A percentile compares a stretch with the other conserved stretches of the same genome.
Evolutionary conservation across 2,113 vertebrate genomes (phyloP).

Genomic region (Hiodon alosoides): DNA sequence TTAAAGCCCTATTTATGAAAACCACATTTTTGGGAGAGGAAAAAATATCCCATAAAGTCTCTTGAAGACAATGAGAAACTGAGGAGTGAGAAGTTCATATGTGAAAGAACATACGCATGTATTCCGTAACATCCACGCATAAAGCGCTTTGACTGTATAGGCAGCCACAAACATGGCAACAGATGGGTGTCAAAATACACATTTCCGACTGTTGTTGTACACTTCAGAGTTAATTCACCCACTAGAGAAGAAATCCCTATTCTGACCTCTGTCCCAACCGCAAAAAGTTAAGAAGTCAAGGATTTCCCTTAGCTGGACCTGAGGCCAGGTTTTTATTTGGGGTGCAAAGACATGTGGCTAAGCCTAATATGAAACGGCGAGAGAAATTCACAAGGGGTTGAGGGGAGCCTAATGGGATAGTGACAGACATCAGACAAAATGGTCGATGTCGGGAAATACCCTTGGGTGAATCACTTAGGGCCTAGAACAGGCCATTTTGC

Average conservation of each 20-base stretch:
- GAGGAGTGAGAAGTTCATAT: too few species aligned
- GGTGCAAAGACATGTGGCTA: constrained; percentile 5
- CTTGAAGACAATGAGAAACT: too few species aligned
- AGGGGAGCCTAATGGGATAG: constrained; percentile 54
- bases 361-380: constrained; percentile 11
- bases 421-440: constrained; percentile 53
- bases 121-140: too few species aligned
- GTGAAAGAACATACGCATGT: too few species aligned
- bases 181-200: too few species aligned
- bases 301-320: constrained; percentile 27
- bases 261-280: constrained; percentile 32
- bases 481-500: constrained; percentile 41
- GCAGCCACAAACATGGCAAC: too few species aligned
- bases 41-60: too few species aligned
- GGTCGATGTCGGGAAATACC: constrained; percentile 32
- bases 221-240: too few species aligned
- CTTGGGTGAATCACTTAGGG: constrained; percentile 48
- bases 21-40: too few species aligned
- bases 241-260: neutral
- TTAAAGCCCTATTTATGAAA: too few species aligned
- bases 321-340: constrained; percentile 45
- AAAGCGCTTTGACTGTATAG: too few species aligned
- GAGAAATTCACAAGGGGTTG: constrained; percentile 47
- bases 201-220: too few species aligned
- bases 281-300: neutral